Evolutionary conservation across 2,888 invertebrate species (phyloP), one percentile per base, ranked within the genome.

Genomic region (Hemicrepidius hirtus): DNA sequence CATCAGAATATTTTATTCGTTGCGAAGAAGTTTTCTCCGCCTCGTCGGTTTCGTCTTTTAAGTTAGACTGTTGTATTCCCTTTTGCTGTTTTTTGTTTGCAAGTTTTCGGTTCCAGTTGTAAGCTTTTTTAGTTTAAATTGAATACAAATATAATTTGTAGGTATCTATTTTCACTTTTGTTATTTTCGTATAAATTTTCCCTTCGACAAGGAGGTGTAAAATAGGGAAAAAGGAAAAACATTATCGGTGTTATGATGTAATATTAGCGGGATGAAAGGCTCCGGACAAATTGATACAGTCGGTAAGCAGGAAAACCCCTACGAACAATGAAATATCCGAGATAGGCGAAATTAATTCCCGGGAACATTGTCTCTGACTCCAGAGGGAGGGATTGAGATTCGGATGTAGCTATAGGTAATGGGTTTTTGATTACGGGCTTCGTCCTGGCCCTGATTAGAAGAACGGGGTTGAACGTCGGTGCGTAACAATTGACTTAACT

Each of bases 401-500:
- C 69, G 71, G 66, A 75, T 72, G 69, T 68, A 60, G 71, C 77
- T 77, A 75, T 78, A 77, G 80, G 82, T 83, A 84, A 84, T 83
- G 83, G 83, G 82, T 83, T 84, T 84, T 83, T 83, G 83, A 84
- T 84, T 84, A 83, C 83, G 75, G 77, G 78, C 79, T 80, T 77
- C 77, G 75, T 78, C 77, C 79, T 71, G 73, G 76, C 75, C 71
- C 74, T 77, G 80, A 80, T 80, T 80, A 80, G 79, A 76, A 73
- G 71, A 71, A 76, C 70, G 75, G 72, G 69, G 74, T 75, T 76
- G 76, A 79, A 78, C 79, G 76, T 76, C 77, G 78, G 76, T 79
- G 78, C 79, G 79, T 80, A 80, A 81, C 81, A 80, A 80, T 81
- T 80, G 80, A 80, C 78, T 80, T 79, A 80, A 79, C 75, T 76